Percentiles rank a stretch among this genome's conserved stretches.
These are phyloP conservation scores for Ranitomeya variabilis DNA, from an alignment of 2,113 vertebrate genomes.

Conservation along the genomic window DNA sequence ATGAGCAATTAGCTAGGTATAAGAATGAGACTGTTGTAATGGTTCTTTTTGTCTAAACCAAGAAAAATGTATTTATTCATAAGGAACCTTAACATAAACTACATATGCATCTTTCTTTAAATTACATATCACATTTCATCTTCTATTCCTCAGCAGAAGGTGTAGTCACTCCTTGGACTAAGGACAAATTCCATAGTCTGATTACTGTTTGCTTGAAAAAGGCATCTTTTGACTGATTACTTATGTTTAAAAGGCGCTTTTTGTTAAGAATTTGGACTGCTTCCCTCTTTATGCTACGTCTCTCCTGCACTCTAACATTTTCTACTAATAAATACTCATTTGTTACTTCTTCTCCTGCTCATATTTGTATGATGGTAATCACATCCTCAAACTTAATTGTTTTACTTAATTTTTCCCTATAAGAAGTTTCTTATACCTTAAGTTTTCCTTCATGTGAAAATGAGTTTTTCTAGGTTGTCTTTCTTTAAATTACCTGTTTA, in stretches of 20 bases:
- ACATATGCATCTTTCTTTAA: slow-evolving; percentile 57
- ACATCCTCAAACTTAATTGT: slow-evolving; percentile 27
- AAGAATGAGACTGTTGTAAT: slow-evolving; percentile 37
- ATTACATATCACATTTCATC: slow-evolving; percentile 51
- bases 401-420: not conserved
- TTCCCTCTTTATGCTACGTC: not conserved
- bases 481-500: slow-evolving; percentile 21
- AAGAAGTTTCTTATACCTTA: not conserved
- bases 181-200: slow-evolving; percentile 43
- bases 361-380: slow-evolving; percentile 6
- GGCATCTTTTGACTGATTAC: slow-evolving; percentile 52
- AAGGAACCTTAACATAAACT: slow-evolving; percentile 48
- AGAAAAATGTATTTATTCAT: slow-evolving; percentile 54
- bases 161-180: slow-evolving; percentile 50
- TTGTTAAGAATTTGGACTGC: slow-evolving; percentile 14
- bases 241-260: slow-evolving; percentile 31
- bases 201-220: slow-evolving; percentile 50
- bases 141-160: slow-evolving; percentile 35
- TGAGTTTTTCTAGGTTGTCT: not conserved
- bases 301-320: not conserved
- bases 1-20: slow-evolving; percentile 48
- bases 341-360: not conserved
- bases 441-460: not conserved
- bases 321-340: slow-evolving; percentile 45
- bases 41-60: slow-evolving; percentile 49